Evolutionary conservation across 2,113 vertebrate genomes (phyloP).

Genomic region (Salvator merianae): DNA sequence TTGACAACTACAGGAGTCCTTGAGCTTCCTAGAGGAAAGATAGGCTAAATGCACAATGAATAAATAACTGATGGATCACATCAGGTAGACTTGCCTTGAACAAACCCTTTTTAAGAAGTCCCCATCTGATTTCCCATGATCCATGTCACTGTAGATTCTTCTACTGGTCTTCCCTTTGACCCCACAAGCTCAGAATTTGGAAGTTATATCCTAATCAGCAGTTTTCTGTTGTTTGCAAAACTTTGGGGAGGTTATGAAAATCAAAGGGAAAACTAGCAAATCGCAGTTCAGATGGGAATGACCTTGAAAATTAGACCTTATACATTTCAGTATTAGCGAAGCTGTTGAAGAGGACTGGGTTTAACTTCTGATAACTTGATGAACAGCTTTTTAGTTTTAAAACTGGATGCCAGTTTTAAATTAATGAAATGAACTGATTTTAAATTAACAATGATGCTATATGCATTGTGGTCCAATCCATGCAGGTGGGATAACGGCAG

Average conservation of each 20-base stretch:
- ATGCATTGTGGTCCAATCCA: no score
- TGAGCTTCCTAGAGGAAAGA: background rate
- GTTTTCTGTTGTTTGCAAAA: background rate
- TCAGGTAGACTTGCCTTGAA: background rate
- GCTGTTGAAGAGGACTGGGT: background rate
- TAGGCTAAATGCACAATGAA: background rate
- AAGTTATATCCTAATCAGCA: background rate
- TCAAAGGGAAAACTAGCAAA: background rate
- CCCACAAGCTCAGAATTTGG: background rate
- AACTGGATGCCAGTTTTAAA: no score
- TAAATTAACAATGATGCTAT: no score
- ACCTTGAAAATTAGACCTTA: background rate
- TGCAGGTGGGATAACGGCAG: no score
- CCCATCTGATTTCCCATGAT: background rate
- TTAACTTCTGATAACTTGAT: background rate
- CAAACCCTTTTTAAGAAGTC: background rate
- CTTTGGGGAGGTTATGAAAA: background rate
- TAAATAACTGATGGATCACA: background rate
- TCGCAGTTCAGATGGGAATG: background rate
- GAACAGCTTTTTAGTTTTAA: background rate
- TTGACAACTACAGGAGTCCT: no score
- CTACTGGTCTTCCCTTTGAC: background rate
- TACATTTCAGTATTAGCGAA: background rate
- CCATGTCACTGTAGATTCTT: background rate
- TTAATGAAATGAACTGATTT: no score